These are phyloP conservation scores for Pteruthius melanotis DNA, from an alignment of 2,113 vertebrate species.

Conservation along the genomic window DNA sequence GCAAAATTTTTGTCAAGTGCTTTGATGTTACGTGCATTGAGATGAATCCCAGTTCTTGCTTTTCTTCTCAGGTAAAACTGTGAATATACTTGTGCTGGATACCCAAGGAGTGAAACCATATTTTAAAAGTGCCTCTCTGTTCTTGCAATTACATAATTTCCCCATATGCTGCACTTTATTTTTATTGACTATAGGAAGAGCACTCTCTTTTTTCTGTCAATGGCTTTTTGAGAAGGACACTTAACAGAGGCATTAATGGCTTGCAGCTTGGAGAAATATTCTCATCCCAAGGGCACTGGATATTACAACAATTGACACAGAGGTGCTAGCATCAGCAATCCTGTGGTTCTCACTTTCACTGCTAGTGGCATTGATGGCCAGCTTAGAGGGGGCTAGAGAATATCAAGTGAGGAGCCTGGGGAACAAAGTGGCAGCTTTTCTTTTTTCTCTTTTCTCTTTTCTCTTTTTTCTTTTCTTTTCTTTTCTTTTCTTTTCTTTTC, in stretches of 20 bases:
- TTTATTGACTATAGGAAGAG: not conserved
- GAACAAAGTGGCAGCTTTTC: not conserved
- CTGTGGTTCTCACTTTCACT: slow-evolving; percentile 3
- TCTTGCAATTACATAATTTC: not conserved
- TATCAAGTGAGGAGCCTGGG: not conserved
- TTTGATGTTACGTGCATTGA: not conserved
- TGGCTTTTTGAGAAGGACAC: not conserved
- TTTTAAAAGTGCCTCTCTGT: not conserved
- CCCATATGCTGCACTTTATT: not conserved
- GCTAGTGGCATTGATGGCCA: slow-evolving; percentile 27
- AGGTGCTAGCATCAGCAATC: slow-evolving; percentile 9
- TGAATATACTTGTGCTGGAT: not conserved
- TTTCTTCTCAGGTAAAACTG: not conserved
- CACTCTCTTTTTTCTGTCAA: not conserved
- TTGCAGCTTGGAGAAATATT: slow-evolving; percentile 38
- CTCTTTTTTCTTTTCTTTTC: not conserved
- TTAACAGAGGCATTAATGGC: slow-evolving; percentile 16
- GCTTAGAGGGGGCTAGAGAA: not conserved
- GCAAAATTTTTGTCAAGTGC: not conserved
- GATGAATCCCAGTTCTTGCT: not conserved
- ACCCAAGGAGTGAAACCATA: not conserved
- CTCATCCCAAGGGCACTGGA: not conserved
- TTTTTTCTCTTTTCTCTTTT: not conserved
- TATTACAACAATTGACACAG: slow-evolving; percentile 4
- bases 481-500: not conserved